Conservation (phyloP, 2,888 invertebrate species). For the Blastobasis lacticolella region DNA sequence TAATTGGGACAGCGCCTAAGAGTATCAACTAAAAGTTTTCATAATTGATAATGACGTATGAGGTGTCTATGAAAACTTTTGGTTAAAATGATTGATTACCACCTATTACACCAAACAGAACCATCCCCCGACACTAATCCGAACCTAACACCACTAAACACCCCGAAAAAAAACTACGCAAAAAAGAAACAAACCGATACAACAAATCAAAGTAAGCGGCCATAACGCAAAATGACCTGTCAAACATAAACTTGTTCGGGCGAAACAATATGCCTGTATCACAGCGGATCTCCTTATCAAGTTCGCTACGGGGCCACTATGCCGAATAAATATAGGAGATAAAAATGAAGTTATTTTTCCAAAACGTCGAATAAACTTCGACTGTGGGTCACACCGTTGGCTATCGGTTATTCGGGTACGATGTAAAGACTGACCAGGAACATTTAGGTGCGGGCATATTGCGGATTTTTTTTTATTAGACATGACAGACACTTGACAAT, state of each 20-base stretch:
- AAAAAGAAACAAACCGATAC: too few species aligned
- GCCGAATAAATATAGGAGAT: constrained; percentile 58
- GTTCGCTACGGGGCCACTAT: constrained; percentile 30
- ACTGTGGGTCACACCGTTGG: constrained; percentile 34
- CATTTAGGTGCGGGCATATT: not conserved
- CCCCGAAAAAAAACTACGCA: too few species aligned
- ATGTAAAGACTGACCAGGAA: not conserved
- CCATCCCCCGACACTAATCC: too few species aligned
- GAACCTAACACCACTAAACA: too few species aligned
- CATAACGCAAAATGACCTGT: constrained; percentile 35
- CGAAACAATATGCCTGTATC: constrained; percentile 39
- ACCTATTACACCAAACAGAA: too few species aligned
- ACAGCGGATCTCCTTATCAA: constrained; percentile 50
- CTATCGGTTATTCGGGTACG: constrained; percentile 1
- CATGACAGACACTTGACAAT: not conserved
- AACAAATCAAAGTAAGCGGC: constrained; percentile 23
- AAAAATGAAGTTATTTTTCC: constrained; percentile 66
- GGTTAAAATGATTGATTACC: too few species aligned
- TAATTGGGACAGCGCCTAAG: too few species aligned
- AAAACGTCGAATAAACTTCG: constrained; percentile 45
- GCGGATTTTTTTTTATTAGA: not conserved
- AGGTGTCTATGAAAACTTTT: too few species aligned
- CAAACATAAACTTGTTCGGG: constrained; percentile 31
- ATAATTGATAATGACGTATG: too few species aligned
- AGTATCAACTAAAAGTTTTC: too few species aligned